Conservation (phyloP, 1,140 invertebrate genomes). For the Drosophila ercepeae region DNA sequence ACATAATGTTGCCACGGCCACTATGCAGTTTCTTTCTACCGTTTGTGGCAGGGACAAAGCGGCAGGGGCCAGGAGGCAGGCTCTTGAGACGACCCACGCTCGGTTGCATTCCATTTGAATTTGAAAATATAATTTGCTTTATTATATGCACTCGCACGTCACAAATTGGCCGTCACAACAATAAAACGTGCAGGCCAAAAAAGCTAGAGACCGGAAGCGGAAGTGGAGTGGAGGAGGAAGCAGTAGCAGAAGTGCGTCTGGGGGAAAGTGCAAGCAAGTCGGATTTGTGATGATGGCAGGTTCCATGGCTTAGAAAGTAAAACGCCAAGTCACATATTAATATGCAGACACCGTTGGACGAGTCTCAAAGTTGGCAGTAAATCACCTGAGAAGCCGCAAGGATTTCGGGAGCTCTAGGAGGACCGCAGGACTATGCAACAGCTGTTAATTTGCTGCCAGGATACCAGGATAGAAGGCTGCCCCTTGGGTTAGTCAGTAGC, state of each 20-base stretch:
- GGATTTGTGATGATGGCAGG: slow-evolving; percentile 27
- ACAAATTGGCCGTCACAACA: slow-evolving; percentile 69
- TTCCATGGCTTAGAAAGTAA: slow-evolving; percentile 45
- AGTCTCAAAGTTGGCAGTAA: slow-evolving; percentile 52
- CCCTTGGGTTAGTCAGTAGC: neutral
- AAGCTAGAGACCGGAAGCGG: slow-evolving; percentile 6
- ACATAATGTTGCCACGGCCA: slow-evolving; percentile 20
- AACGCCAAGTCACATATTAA: slow-evolving; percentile 67
- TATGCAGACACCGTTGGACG: slow-evolving; percentile 67
- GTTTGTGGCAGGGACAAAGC: neutral
- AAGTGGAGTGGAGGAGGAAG: slow-evolving; percentile 4
- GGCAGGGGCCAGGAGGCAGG: too few species aligned
- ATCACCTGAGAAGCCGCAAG: slow-evolving; percentile 60
- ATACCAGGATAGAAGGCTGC: slow-evolving; percentile 12
- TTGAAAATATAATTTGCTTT: slow-evolving; percentile 76
- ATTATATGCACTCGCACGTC: slow-evolving; percentile 72
- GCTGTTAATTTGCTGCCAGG: slow-evolving; percentile 72
- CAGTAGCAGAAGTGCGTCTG: slow-evolving; percentile 16
- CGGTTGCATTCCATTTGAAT: slow-evolving; percentile 54
- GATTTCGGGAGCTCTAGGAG: slow-evolving; percentile 3
- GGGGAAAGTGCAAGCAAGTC: slow-evolving; percentile 27
- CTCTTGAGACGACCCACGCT: slow-evolving; percentile 62
- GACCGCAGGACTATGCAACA: slow-evolving; percentile 26
- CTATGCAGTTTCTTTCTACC: slow-evolving; percentile 12
- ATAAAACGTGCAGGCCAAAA: slow-evolving; percentile 28